A percentile compares a stretch with the other conserved stretches of the same genome.
Conservation (phyloP, 1,140 invertebrate species). For the Pseudobourletiella spinata region DNA sequence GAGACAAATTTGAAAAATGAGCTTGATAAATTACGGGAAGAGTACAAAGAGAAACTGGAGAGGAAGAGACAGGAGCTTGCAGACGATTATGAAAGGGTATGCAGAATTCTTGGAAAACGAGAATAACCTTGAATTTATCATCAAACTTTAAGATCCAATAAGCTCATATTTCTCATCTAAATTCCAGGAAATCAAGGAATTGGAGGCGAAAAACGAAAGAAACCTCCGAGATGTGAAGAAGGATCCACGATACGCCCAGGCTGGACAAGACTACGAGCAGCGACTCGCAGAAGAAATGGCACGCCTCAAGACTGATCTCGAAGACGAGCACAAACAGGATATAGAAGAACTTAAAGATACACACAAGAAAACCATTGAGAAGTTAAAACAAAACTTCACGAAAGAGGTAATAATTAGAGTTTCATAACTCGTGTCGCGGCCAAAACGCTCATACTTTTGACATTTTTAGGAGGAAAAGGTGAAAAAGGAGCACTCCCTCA, state of each 20-base stretch:
- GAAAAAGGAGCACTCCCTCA: neutral
- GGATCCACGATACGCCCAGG: conserved; percentile 9
- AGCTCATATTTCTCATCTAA: too few relatives aligned
- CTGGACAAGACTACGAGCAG: conserved; percentile 3
- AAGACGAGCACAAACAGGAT: neutral
- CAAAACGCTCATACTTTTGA: too few relatives aligned
- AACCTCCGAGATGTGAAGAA: neutral
- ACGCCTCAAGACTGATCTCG: neutral
- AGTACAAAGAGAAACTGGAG: conserved; percentile 16
- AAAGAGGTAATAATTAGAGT: conserved; percentile 1
- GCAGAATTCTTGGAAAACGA: too few relatives aligned
- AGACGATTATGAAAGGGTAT: conserved; percentile 2
- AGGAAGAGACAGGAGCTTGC: conserved; percentile 8
- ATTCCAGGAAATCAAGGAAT: too few relatives aligned
- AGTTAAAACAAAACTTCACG: neutral
- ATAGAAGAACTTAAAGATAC: neutral
- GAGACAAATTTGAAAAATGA: conserved; percentile 10
- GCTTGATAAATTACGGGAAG: conserved; percentile 7
- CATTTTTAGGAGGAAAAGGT: conserved; percentile 7
- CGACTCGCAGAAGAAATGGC: conserved; percentile 13
- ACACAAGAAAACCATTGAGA: neutral
- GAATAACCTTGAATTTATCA: too few relatives aligned
- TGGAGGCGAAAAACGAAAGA: neutral
- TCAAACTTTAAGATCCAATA: too few relatives aligned
- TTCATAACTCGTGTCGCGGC: too few relatives aligned